phyloP scores from a whole-genome alignment of 2,888 invertebrate species.

The Chloromyia formosa region DNA sequence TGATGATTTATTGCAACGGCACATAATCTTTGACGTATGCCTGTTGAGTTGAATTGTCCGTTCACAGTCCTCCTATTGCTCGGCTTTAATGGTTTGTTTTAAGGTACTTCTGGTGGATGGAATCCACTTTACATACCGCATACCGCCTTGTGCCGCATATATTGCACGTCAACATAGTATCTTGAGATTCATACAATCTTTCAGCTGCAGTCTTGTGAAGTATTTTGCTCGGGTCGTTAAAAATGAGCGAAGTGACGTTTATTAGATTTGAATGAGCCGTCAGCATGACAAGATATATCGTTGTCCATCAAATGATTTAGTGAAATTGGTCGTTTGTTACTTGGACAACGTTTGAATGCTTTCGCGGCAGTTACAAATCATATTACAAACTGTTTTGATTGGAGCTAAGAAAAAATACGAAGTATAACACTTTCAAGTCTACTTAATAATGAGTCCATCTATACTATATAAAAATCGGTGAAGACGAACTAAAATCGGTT shows the following conservation, averaged over 20 bases:
- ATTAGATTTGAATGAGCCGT: slow-evolving; percentile 41
- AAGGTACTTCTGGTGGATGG: slow-evolving; percentile 22
- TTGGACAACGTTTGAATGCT: slow-evolving; percentile 34
- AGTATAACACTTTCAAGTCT: background rate
- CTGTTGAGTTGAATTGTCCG: slow-evolving; percentile 16
- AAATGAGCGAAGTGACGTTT: slow-evolving; percentile 41
- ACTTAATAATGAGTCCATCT: background rate
- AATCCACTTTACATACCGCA: slow-evolving; percentile 29
- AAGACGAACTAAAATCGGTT: background rate
- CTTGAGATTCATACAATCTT: slow-evolving; percentile 12
- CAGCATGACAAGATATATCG: slow-evolving; percentile 42
- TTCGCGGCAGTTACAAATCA: slow-evolving; percentile 36
- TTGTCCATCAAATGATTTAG: slow-evolving; percentile 38
- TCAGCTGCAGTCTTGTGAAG: background rate
- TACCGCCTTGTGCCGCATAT: background rate
- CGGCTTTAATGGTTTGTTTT: slow-evolving; percentile 42
- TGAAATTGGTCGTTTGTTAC: slow-evolving; percentile 40
- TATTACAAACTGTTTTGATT: background rate
- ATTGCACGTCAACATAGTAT: background rate
- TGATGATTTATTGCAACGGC: slow-evolving; percentile 46
- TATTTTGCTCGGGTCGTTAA: slow-evolving; percentile 30
- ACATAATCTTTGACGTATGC: slow-evolving; percentile 47
- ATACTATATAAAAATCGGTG: background rate
- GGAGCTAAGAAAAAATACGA: background rate
- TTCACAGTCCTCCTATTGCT: background rate